Evolutionary conservation across 1,140 invertebrate genomes (phyloP), one percentile per base, ranked within the genome.

Genomic region (Drosophila yakuba): DNA sequence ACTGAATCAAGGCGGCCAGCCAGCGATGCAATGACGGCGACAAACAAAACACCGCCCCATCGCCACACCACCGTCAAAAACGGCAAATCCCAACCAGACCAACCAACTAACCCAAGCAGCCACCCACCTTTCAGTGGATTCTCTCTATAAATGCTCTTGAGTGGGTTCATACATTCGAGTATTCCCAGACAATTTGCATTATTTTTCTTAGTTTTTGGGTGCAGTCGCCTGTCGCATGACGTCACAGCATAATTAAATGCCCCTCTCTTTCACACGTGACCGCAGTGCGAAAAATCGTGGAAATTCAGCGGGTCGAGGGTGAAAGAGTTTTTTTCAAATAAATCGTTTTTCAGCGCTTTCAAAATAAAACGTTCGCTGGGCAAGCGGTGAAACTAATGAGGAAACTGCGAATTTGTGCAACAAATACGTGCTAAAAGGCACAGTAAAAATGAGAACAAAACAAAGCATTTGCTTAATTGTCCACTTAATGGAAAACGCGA

Each of bases 341-440:
- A 80, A 81, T 86, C 81, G 63, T 72, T 80, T 73, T 73, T 73
- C 68, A 52, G 32, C 54, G 66, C 55, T 60, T 55, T 32, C 17
- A 28, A 74, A 23, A 11, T 20, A 12, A 45, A 45, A 45, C 17
- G 17, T 10, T 4, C 20, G 57, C 58, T 58, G 50, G 66, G 55
- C 48, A 67, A 64, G 74, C 68, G 14, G n/a, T 61, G 76, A 17
- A 68, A 68, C 67, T 88, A 86, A 86, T 86, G 79, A 86, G 83
- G 83, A 88, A 88, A 58, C 76, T 68, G 79, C 67, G 81, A 83
- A 83, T 88, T 88, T 88, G 75, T 71, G 52, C 72, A 79, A 88
- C 76, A 69, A 73, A 64, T 85, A 72, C 52, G 80, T 76, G 81
- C 72, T 50, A 84, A 84, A 69, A 77, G 44, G 38, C 44, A 47